Evolutionary conservation across 1,140 invertebrate species (phyloP).

Genomic region (Chelonus insularis): DNA sequence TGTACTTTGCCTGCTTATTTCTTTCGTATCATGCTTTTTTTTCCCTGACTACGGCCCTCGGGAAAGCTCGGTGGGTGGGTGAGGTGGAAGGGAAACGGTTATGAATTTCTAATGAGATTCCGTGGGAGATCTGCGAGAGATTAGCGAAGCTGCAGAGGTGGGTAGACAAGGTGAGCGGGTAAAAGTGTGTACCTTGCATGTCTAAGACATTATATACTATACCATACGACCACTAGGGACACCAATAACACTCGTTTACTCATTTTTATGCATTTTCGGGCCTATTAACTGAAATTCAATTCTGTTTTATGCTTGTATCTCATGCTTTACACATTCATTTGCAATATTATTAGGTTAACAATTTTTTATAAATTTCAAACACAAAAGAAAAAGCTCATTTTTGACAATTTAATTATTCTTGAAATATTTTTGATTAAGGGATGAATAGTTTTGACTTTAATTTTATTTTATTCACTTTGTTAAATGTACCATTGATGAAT

Average conservation of each 20-base stretch:
- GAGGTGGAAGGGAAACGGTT: constrained; percentile 47
- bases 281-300: too few species aligned
- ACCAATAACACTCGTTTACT: too few species aligned
- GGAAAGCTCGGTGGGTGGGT: constrained; percentile 30
- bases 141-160: constrained; percentile 45
- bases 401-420: neutral
- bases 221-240: constrained; percentile 3
- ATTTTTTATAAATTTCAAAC: too few species aligned
- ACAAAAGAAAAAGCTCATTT: neutral
- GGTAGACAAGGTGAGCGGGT: constrained; percentile 12
- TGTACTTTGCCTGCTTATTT: constrained; percentile 61
- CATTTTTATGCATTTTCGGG: too few species aligned
- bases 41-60: constrained; percentile 14
- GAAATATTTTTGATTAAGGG: too few species aligned
- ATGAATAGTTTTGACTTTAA: neutral
- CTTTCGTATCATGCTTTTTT: constrained; percentile 58
- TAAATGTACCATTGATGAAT: too few species aligned
- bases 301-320: too few species aligned
- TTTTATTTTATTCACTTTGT: neutral
- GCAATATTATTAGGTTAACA: too few species aligned
- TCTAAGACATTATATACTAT: too few species aligned
- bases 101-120: constrained; percentile 63
- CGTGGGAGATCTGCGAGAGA: constrained; percentile 59
- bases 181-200: constrained; percentile 13
- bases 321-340: too few species aligned